Evolutionary conservation across 2,113 vertebrate species (phyloP).

Genomic region (Anser brachyrhynchus): DNA sequence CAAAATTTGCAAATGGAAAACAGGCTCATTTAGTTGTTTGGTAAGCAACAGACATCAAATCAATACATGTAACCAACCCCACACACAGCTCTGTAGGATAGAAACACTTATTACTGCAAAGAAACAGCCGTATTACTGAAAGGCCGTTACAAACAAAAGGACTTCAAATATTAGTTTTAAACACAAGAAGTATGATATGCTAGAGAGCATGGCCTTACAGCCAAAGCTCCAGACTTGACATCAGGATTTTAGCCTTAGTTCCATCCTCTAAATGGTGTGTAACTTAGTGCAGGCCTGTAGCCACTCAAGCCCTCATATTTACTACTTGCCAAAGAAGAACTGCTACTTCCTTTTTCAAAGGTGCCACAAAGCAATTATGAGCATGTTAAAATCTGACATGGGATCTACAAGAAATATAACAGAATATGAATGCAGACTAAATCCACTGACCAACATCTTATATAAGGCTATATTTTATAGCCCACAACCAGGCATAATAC

Average conservation of each 20-base stretch:
- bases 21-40: neutral
- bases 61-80: neutral
- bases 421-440: fast-evolving
- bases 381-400: neutral
- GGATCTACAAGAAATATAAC: neutral
- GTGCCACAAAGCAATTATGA: neutral
- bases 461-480: neutral
- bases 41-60: neutral
- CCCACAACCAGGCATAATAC: neutral
- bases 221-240: neutral
- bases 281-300: neutral
- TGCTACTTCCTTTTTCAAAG: neutral
- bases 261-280: neutral
- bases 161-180: neutral
- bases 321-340: neutral
- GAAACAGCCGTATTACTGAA: too few relatives aligned
- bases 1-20: neutral
- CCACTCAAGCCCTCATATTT: neutral
- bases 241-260: neutral
- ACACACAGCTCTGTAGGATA: neutral
- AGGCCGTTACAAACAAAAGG: neutral
- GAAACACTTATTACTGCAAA: neutral
- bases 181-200: neutral
- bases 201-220: neutral
- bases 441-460: neutral